Conservation (phyloP, 2,888 invertebrate species). For the Zaprionus bogoriensis region DNA sequence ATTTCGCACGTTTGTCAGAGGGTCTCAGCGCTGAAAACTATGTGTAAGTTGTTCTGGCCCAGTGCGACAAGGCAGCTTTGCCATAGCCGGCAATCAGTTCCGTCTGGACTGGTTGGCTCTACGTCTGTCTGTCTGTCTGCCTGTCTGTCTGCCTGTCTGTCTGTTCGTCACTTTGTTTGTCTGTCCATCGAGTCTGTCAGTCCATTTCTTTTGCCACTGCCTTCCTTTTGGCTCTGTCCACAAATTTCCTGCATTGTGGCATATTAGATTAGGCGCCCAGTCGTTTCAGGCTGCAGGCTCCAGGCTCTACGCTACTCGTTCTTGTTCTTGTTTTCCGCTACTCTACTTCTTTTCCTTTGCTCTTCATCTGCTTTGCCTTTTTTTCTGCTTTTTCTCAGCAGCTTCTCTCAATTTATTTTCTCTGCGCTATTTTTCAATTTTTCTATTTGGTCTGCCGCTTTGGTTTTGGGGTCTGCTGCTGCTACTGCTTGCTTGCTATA, state of each 20-base stretch:
- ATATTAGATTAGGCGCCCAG: constrained; percentile 67
- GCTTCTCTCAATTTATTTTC: constrained; percentile 47
- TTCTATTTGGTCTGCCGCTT: constrained; percentile 61
- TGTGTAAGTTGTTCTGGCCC: constrained; percentile 50
- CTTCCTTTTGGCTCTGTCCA: constrained; percentile 41
- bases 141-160: constrained; percentile 11
- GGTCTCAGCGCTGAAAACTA: constrained; percentile 32
- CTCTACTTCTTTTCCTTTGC: neutral
- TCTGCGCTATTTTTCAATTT: constrained; percentile 55
- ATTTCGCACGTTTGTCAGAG: constrained; percentile 54
- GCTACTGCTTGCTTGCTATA: neutral
- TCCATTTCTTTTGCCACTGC: constrained; percentile 18
- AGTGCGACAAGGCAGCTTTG: constrained; percentile 13
- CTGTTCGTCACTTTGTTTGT: constrained; percentile 11
- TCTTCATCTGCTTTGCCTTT: neutral
- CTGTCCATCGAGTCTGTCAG: constrained; percentile 13
- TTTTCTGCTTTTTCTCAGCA: constrained; percentile 18
- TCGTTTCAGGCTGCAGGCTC: constrained; percentile 22
- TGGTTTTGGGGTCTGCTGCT: constrained; percentile 31
- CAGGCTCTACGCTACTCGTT: neutral
- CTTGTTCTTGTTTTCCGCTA: constrained; percentile 1
- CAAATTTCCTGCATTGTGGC: constrained; percentile 68
- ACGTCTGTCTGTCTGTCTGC: constrained; percentile 6
- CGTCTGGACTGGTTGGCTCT: constrained; percentile 25
- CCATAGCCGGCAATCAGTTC: constrained; percentile 57